phyloP scores from a whole-genome alignment of 2,113 vertebrate genomes.

The Tyrannus savana region DNA sequence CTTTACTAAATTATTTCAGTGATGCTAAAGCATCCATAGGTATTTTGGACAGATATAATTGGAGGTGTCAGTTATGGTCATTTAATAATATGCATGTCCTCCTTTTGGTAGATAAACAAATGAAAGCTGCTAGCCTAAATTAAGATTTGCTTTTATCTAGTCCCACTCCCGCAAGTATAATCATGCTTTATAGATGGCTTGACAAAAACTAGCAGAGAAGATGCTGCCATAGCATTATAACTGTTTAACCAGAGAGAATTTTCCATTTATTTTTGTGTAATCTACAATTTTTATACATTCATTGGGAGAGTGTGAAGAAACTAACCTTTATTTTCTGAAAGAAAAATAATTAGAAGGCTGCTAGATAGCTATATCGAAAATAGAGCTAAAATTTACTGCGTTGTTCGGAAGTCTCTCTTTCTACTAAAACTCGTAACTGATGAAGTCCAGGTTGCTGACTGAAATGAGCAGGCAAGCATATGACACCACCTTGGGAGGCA shows the following conservation, averaged over 20 bases:
- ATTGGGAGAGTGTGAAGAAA: background rate
- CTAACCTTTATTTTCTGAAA: background rate
- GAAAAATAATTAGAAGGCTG: background rate
- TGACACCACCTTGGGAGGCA: background rate
- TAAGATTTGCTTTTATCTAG: background rate
- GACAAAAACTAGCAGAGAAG: background rate
- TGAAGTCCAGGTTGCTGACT: background rate
- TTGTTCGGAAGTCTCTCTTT: background rate
- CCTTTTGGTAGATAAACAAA: background rate
- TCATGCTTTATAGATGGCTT: background rate
- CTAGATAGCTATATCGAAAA: background rate
- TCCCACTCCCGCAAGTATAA: background rate
- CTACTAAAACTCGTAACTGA: background rate
- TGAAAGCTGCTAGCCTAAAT: background rate
- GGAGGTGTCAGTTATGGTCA: background rate
- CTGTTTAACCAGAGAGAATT: background rate
- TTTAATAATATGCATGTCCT: background rate
- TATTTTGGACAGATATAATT: background rate
- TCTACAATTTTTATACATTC: background rate
- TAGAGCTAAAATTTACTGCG: background rate
- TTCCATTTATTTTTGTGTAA: background rate
- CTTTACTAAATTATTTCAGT: background rate
- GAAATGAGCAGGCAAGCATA: background rate
- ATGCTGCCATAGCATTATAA: background rate
- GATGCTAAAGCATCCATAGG: background rate